Evolutionary conservation across 2,888 invertebrate species (phyloP).

Genomic region (Caradrina kadenii): DNA sequence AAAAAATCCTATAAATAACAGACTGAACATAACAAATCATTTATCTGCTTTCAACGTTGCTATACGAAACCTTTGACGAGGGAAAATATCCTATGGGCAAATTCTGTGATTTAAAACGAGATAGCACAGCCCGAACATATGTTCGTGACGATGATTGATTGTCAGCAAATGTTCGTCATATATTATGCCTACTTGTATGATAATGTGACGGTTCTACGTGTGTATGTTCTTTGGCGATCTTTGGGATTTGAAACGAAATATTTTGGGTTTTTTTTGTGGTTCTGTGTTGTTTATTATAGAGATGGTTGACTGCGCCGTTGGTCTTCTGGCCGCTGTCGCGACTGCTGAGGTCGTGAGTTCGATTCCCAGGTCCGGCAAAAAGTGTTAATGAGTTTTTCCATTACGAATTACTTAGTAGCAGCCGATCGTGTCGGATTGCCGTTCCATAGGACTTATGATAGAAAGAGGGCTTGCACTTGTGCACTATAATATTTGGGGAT

Average conservation of each 20-base stretch:
- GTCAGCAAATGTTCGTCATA: conserved; percentile 40
- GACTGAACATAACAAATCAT: conserved; percentile 35
- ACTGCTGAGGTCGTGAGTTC: too few species aligned
- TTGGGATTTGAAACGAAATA: conserved; percentile 22
- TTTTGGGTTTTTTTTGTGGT: conserved; percentile 1
- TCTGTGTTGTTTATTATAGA: too few species aligned
- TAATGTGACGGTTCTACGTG: conserved; percentile 26
- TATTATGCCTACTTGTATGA: conserved; percentile 40
- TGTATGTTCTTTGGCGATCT: conserved; percentile 37
- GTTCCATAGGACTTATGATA: too few species aligned
- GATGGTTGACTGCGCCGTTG: too few species aligned
- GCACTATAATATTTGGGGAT: too few species aligned
- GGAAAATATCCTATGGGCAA: conserved; percentile 49
- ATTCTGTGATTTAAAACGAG: conserved; percentile 49
- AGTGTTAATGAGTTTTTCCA: too few species aligned
- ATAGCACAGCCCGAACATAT: conserved; percentile 47
- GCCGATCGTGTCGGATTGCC: too few species aligned
- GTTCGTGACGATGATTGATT: conserved; percentile 56
- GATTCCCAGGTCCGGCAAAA: too few species aligned
- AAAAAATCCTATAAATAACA: conserved; percentile 2
- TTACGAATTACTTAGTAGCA: too few species aligned
- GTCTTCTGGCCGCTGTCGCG: too few species aligned
- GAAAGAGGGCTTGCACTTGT: too few species aligned
- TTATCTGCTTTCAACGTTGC: conserved; percentile 28
- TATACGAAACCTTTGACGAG: conserved; percentile 52